Evolutionary conservation across 2,888 invertebrate species (phyloP).

Genomic region (Thereva unica): DNA sequence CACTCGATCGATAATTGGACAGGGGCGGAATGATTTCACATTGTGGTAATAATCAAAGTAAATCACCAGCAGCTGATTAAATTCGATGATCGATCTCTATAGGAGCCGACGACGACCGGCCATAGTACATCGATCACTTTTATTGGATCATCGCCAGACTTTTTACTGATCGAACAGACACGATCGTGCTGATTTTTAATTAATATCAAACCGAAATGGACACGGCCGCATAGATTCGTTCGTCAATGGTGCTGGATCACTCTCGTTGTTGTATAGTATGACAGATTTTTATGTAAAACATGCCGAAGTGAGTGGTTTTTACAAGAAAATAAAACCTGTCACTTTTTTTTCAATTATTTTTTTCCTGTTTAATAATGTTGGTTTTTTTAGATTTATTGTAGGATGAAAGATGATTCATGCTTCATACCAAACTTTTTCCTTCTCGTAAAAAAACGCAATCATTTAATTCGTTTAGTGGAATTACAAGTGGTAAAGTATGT

Average conservation of each 20-base stretch:
- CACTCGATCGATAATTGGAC: constrained; percentile 19
- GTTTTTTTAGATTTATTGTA: too few relatives aligned
- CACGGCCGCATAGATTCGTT: constrained; percentile 4
- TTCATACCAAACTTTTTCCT: too few relatives aligned
- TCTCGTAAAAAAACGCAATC: too few relatives aligned
- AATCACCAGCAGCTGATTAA: constrained; percentile 26
- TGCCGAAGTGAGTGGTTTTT: constrained; percentile 2
- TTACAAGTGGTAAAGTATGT: too few relatives aligned
- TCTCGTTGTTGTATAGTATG: not conserved
- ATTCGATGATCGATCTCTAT: constrained; percentile 17
- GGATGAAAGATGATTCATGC: too few relatives aligned
- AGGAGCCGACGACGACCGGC: not conserved
- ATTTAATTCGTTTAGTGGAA: too few relatives aligned
- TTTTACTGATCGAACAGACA: not conserved
- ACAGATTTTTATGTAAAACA: constrained; percentile 22
- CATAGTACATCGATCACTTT: constrained; percentile 22
- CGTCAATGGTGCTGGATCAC: not conserved
- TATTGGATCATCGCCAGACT: constrained; percentile 29
- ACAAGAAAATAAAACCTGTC: not conserved
- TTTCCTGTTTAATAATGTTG: too few relatives aligned
- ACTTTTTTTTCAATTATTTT: not conserved
- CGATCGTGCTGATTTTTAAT: constrained; percentile 21
- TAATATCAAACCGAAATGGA: constrained; percentile 9
- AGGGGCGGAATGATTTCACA: constrained; percentile 8
- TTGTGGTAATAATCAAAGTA: constrained; percentile 22